phyloP scores from a whole-genome alignment of 2,888 invertebrate species.

The Junonia oenone region DNA sequence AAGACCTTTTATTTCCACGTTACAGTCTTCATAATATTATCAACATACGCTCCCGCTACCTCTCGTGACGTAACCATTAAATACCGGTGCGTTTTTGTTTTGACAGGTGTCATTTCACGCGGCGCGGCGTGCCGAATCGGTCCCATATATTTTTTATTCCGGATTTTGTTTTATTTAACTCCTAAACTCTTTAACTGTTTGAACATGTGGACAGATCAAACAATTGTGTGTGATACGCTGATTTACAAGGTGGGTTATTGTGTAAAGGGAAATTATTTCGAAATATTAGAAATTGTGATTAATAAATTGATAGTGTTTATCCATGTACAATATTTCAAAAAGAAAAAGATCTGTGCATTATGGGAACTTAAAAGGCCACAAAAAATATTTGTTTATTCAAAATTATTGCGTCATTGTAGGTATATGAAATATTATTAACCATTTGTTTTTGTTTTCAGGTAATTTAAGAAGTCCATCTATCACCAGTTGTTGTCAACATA shows the following conservation, averaged over 20 bases:
- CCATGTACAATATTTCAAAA: no score
- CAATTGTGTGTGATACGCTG: no score
- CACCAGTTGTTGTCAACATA: neutral
- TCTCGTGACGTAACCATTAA: neutral
- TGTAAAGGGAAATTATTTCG: no score
- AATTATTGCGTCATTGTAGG: no score
- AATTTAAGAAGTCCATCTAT: neutral
- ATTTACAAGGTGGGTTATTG: no score
- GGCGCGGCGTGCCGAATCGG: conserved; percentile 36
- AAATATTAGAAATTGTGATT: no score
- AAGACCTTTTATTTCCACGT: no score
- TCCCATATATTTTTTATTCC: conserved; percentile 33
- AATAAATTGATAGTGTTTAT: no score
- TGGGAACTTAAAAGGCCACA: no score
- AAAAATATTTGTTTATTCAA: no score
- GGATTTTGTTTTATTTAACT: conserved; percentile 22
- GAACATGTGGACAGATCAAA: conserved; percentile 4
- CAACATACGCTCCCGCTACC: conserved; percentile 1
- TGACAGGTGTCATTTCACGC: conserved; percentile 58
- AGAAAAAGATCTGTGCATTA: no score
- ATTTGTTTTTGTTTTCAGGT: neutral
- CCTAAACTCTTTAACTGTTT: conserved; percentile 5
- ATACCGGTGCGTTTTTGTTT: conserved; percentile 35
- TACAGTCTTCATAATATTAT: no score
- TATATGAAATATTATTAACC: neutral